Conservation (phyloP, 2,888 invertebrate species). For the Drosophila maculinotata region DNA sequence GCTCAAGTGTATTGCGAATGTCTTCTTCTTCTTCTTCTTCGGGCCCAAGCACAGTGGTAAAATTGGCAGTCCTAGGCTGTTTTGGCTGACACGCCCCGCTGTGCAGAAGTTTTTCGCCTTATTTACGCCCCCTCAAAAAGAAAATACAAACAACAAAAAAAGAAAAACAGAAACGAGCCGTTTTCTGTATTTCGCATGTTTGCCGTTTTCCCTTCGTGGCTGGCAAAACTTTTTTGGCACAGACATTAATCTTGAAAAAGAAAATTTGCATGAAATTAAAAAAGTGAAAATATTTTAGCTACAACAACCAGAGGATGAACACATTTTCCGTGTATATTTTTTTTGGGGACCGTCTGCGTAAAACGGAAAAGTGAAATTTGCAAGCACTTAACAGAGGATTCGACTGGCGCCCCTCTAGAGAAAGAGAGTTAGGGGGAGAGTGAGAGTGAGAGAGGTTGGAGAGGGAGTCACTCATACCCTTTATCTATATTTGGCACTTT, state of each 20-base stretch:
- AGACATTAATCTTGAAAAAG: constrained; percentile 78
- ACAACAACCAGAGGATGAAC: constrained; percentile 33
- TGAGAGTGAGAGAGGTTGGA: too few relatives aligned
- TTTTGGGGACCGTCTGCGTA: constrained; percentile 24
- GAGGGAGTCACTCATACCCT: not conserved
- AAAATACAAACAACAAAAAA: constrained; percentile 14
- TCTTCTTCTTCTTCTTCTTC: constrained; percentile 10
- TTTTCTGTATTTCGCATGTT: constrained; percentile 25
- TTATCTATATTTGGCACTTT: not conserved
- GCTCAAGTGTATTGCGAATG: constrained; percentile 41
- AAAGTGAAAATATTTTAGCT: constrained; percentile 69
- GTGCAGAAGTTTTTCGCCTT: constrained; percentile 38
- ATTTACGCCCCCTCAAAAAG: constrained; percentile 24
- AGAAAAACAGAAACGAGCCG: constrained; percentile 22
- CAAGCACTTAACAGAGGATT: constrained; percentile 69
- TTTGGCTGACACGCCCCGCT: constrained; percentile 40
- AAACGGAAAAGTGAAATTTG: constrained; percentile 75
- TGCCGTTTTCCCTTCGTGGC: constrained; percentile 37
- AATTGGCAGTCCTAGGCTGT: too few relatives aligned
- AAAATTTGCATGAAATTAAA: constrained; percentile 81
- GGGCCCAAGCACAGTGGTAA: too few relatives aligned
- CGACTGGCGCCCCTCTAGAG: constrained; percentile 20
- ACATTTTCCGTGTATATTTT: constrained; percentile 7
- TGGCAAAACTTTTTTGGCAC: constrained; percentile 52
- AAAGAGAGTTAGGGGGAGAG: not conserved